phyloP scores from a whole-genome alignment of 2,888 invertebrate genomes.

The Calliphora vomitoria region DNA sequence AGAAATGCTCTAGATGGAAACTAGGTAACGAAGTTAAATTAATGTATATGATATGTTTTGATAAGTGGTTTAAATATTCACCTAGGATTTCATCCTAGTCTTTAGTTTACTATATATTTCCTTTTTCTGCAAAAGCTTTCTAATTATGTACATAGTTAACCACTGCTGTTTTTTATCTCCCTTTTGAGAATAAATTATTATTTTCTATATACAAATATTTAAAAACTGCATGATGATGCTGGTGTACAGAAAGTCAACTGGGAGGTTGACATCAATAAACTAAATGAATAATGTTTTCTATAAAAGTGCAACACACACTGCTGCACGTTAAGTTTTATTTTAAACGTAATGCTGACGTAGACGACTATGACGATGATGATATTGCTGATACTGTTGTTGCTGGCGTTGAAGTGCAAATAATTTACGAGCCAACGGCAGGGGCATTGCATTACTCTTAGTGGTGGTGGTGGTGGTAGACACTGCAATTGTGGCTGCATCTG shows the following conservation, averaged over 20 bases:
- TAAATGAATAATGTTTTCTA: slow-evolving; percentile 42
- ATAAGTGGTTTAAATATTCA: too few relatives aligned
- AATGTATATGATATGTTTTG: background rate
- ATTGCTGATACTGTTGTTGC: slow-evolving; percentile 43
- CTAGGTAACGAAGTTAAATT: too few relatives aligned
- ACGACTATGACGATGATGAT: slow-evolving; percentile 62
- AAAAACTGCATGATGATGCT: slow-evolving; percentile 5
- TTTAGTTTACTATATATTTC: background rate
- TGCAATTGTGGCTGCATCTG: slow-evolving; percentile 13
- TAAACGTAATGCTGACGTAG: slow-evolving; percentile 58
- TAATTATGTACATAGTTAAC: background rate
- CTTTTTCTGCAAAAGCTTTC: background rate
- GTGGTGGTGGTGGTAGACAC: background rate
- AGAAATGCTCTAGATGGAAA: background rate
- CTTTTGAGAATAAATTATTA: background rate
- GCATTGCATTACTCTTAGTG: slow-evolving; percentile 47
- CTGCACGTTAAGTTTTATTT: background rate
- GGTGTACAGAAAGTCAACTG: slow-evolving; percentile 9
- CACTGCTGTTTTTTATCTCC: background rate
- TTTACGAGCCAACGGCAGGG: slow-evolving; percentile 70
- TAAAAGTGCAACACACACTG: slow-evolving; percentile 1
- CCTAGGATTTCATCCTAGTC: too few relatives aligned
- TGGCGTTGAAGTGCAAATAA: slow-evolving; percentile 52
- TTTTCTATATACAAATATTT: slow-evolving; percentile 9
- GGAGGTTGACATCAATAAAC: slow-evolving; percentile 51